These are phyloP conservation scores for Salminus brasiliensis DNA, from an alignment of 2,113 vertebrate species.

Conservation along the genomic window DNA sequence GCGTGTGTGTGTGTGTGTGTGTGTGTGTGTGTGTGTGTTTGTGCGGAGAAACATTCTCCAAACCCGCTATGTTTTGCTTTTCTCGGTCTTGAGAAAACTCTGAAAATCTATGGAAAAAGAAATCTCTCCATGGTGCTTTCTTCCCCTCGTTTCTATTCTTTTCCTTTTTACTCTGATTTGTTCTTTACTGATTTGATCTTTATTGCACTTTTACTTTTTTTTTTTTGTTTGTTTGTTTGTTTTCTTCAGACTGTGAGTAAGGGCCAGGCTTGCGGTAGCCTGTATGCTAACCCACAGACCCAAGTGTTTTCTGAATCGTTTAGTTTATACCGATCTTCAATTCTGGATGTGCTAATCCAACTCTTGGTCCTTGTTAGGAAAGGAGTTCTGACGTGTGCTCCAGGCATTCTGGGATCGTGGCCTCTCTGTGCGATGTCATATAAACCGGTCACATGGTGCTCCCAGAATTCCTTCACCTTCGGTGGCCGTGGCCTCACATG, in stretches of 20 bases:
- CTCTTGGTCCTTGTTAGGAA: background rate
- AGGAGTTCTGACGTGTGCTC: slow-evolving; percentile 17
- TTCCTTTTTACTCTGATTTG: background rate
- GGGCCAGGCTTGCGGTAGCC: slow-evolving; percentile 7
- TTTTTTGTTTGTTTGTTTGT: background rate
- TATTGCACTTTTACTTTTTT: background rate
- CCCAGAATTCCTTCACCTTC: slow-evolving; percentile 46
- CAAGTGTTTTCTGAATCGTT: background rate
- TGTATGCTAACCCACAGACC: background rate
- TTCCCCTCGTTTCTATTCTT: background rate
- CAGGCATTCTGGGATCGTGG: slow-evolving; percentile 57
- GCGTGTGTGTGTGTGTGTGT: slow-evolving; percentile 15
- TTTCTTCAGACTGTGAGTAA: background rate
- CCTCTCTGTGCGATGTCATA: slow-evolving; percentile 49
- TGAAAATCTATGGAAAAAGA: background rate
- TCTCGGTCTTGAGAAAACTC: background rate
- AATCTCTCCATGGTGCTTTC: slow-evolving; percentile 22
- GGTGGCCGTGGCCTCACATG: slow-evolving; percentile 34
- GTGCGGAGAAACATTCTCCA: no score
- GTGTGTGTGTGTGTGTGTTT: slow-evolving; percentile 7
- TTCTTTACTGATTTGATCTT: background rate
- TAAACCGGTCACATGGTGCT: slow-evolving; percentile 57
- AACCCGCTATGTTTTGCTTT: background rate
- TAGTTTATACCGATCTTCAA: background rate
- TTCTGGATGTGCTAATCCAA: slow-evolving; percentile 11